Evolutionary conservation across 2,113 vertebrate genomes (phyloP), one percentile per base, ranked within the genome.

Genomic region (Antidorcas marsupialis): DNA sequence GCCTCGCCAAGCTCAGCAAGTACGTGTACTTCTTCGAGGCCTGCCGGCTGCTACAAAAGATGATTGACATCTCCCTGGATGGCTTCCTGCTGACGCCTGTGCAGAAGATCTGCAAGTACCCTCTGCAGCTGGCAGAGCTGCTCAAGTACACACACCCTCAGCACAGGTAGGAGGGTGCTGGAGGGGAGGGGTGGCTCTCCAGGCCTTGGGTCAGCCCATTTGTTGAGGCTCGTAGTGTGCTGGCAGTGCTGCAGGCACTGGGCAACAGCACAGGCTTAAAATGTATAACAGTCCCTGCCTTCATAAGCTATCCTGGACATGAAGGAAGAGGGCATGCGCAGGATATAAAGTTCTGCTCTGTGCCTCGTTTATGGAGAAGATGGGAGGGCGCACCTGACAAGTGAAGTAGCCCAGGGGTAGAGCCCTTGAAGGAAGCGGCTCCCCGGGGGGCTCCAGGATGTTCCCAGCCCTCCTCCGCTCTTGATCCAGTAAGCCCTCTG

Each of bases 21-120:
- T 99, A 99, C 0, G 99, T 99, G 87, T 99, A 99, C 98, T 99
- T 99, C 99, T 99, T 99, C 0, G 99, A 99, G 98, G 99, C 99
- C 30, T 99, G 99, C 96, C 99, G 99, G 14, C 98, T 99, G 97
- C 99, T 99, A 36, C 99, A 99, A 98, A 99, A 99, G 97, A 99
- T 99, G 99, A 99, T 99, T 0, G 99, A 99, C 98, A 99, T 99
- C 97, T 99, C 99, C 5, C 97, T 99, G 97, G 99, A 99, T 0
- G 99, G 99, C 19, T 99, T 99, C 98, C 98, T 99, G 98, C 99
- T 99, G 95, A 99, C 99, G 0, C 99, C 99, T 0, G 99, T 99
- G 87, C 99, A 99, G 99, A 99, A 99, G 98, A 99, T 99, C 99
- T 99, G 99, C 99, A 99, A 99, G 97, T 99, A 99, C 52, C 99